Percentiles rank a stretch among this genome's conserved stretches.
Evolutionary conservation across 2,888 invertebrate genomes (phyloP).

Genomic region (Catotricha subobsoleta): DNA sequence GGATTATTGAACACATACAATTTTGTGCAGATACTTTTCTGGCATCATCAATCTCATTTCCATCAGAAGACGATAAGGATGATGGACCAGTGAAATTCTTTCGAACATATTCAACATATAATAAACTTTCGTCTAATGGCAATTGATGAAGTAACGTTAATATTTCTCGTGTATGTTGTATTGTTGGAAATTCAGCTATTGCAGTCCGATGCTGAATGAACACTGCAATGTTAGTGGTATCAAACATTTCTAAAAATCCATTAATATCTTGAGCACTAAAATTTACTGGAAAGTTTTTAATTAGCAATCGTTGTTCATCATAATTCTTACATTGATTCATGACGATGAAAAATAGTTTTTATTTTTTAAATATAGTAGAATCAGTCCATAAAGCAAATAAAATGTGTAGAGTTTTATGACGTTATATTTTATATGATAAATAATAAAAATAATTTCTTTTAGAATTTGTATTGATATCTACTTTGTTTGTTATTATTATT

Average conservation of each 20-base stretch:
- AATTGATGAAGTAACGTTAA: slow-evolving; percentile 45
- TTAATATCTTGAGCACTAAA: slow-evolving; percentile 1
- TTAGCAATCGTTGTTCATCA: neutral
- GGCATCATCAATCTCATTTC: neutral
- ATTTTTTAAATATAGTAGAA: neutral
- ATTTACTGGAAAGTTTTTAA: slow-evolving; percentile 5
- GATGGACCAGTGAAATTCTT: slow-evolving; percentile 16
- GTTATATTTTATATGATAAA: too few species aligned
- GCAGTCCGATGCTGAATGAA: neutral
- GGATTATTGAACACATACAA: slow-evolving; percentile 12
- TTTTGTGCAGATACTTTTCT: too few species aligned
- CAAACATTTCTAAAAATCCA: slow-evolving; percentile 2
- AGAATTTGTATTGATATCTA: neutral
- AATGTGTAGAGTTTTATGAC: neutral
- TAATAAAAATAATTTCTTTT: neutral
- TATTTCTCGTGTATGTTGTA: neutral
- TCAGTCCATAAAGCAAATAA: neutral
- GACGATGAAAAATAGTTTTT: neutral
- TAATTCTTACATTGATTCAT: neutral
- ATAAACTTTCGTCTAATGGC: slow-evolving; percentile 43
- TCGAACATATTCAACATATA: slow-evolving; percentile 56
- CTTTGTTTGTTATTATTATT: too few species aligned
- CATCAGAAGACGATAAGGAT: slow-evolving; percentile 10
- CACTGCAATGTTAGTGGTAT: neutral
- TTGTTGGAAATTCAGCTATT: neutral